Percentiles rank a stretch among this genome's conserved stretches.
Evolutionary conservation across 2,888 invertebrate genomes (phyloP).

Genomic region (Alsophila aescularia): DNA sequence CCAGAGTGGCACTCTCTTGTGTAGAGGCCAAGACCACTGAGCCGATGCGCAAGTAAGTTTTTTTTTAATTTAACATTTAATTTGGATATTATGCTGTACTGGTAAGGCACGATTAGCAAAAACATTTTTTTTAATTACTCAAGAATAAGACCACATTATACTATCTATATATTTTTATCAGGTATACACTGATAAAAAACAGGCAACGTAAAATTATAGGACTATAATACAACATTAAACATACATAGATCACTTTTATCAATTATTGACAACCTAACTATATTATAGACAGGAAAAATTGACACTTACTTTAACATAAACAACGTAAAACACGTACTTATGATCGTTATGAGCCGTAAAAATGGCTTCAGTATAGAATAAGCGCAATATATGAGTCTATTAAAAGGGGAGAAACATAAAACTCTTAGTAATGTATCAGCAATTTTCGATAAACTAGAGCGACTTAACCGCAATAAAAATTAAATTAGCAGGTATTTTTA

Average conservation of each 20-base stretch:
- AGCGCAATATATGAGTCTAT: slow-evolving; percentile 73
- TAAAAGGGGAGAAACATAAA: slow-evolving; percentile 73
- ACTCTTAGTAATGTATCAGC: slow-evolving; percentile 68
- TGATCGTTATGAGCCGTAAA: slow-evolving; percentile 70
- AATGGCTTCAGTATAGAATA: slow-evolving; percentile 70
- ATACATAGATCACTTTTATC: background rate
- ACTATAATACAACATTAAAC: no score
- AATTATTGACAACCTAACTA: background rate
- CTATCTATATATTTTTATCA: no score
- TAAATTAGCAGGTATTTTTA: slow-evolving; percentile 1
- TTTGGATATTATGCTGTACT: no score
- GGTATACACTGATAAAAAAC: no score
- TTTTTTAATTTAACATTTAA: no score
- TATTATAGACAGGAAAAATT: slow-evolving; percentile 14
- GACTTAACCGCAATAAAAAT: background rate
- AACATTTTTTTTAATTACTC: no score
- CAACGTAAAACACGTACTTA: slow-evolving; percentile 72
- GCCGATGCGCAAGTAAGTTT: no score
- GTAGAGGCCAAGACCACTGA: no score
- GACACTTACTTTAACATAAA: slow-evolving; percentile 33
- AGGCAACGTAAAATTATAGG: no score
- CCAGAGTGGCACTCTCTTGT: no score
- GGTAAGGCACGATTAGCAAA: no score
- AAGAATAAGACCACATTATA: no score
- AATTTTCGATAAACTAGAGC: slow-evolving; percentile 61